Evolutionary conservation across 2,113 vertebrate genomes (phyloP), one percentile per base, ranked within the genome.

Genomic region (Canis aureus): DNA sequence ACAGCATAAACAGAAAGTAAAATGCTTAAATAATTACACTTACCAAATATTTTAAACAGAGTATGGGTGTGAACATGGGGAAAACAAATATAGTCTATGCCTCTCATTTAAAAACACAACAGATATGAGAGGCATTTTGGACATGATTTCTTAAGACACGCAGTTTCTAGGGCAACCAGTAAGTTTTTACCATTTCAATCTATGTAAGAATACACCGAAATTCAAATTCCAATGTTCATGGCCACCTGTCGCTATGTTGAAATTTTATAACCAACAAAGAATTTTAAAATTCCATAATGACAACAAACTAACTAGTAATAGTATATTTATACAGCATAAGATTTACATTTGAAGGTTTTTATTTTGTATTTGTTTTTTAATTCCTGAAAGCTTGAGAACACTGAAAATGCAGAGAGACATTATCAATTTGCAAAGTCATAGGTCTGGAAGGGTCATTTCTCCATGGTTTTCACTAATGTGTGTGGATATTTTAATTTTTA

Each of bases 401-500:
- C 59, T 66, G 25, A 92, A 80, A 57, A 32, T 79, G 8, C 9
- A 49, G 60, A 87, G 16, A 11, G 11, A 32, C 53, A 55, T 12
- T 22, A 74, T 1, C 85, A 66, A 32, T 15, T 35, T 60, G 8
- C 12, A 60, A 66, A 94, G 49, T 64, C 27, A 27, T 27, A 55
- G 53, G 23, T 83, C 57, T 82, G 93, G 43, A 95, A 98, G 98
- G 97, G 99, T 99, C 99, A 99, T 99, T 99, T 99, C 99, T 99
- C 99, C 99, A 98, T 95, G 97, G 98, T 98, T 98, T 97, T 98
- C 98, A 98, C 96, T 99, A 98, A 98, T 97, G 98, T 99, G 99
- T 99, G 99, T 99, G 99, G 99, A 99, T 99, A 99, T 99, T 99
- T 99, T 99, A 99, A 99, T 99, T 99, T 99, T 99, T 99, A 99